Evolutionary conservation across 2,797 vertebrate genomes (phyloP), one percentile per base, ranked within the genome.

Genomic region (Protosalanx chinensis): DNA sequence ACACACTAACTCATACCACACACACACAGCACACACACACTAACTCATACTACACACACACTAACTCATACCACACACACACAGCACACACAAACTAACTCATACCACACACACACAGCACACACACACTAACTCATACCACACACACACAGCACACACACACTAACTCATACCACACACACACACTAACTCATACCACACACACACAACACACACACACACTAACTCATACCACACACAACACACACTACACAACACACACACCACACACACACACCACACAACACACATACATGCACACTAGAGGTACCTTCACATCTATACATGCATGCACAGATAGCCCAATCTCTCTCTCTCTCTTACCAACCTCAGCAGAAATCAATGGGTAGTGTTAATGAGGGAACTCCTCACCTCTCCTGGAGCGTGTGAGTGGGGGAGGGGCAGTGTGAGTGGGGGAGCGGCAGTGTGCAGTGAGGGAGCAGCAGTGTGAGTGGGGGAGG

Each of bases 151-250:
- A 27, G n/a, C 64, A 60, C 64, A 46, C 71, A 73, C 30, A 67
- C 8, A 89, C 87, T 90, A 87, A 86, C 75, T 76, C 67, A 71
- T 23, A 10, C n/a, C 2, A 59, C 57, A 41, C 60, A 72, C 41
- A 81, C 51, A 68, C 53, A 75, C 49, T 3, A 57, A 41, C 59
- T 27, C 23, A 29, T 37, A 46, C 57, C 58, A 46, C 57, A 61
- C 68, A 41, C 1, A 15, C 12, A 41, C 6, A 41, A 41, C 13
- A 56, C 29, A 57, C 16, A 57, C 53, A 35, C 67, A 57, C 53
- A 59, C 53, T 4, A 7, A 12, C 32, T 4, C 7, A 41, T 1
- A 37, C 15, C n/a, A 16, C 15, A 15, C 62, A 32, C 33, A 30
- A 49, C 46, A 33, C 65, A 56, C 49, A 67, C 37, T 27, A 46